Base-by-base conservation (phyloP, 2,113 vertebrate genomes). In the Vulpes ferrilata region DNA sequence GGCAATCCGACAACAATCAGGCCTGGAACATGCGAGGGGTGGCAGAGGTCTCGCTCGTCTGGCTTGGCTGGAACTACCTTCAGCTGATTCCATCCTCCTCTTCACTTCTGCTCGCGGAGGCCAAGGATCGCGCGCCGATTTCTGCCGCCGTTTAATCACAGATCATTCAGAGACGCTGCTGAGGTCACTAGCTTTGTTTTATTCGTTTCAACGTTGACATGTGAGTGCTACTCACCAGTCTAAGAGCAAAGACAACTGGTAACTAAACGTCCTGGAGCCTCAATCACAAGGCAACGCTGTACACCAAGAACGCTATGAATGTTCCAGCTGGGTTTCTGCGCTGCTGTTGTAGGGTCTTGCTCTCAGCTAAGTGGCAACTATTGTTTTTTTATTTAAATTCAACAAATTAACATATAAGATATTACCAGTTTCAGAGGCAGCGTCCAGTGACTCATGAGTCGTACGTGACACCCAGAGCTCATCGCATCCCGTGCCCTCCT, bases 31-130 rank as follows among this genome's bases (percentile, higher is more conserved):
- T 11, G 51, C 9, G 67, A 74, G 11, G 0, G 38, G 5, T 15
- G 23, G n/a, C 53, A 76, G 88, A 97, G 35, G 71, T 85, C 94
- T 43, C 32, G 30, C 64, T 92, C 79, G 48, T 78, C 80, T 95
- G 78, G 25, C 55, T 84, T 83, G n/a, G 19, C 59, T 74, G 92
- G 35, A 91, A 30, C 17, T 65, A 78, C 10, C 35, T 88, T 90
- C 71, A 93, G 69, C 1, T 69, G 82, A 95, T 64, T 96, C 38
- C 51, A 35, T 76, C 76, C 9, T 89, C n/a, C 9, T 89, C n/a
- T 80, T 82, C 73, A 79, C 48, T 94, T 97, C 67, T 97, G 25
- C 38, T 62, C 79, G 16, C 74, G 73, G 59, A 59, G 27, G 35
- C n/a, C 84, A 87, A 95, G 30, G 10, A 57, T 83, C 76, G 80